A percentile compares a stretch with the other conserved stretches of the same genome.
Evolutionary conservation across 2,113 vertebrate genomes (phyloP).

Genomic region (Heterocephalus glaber): DNA sequence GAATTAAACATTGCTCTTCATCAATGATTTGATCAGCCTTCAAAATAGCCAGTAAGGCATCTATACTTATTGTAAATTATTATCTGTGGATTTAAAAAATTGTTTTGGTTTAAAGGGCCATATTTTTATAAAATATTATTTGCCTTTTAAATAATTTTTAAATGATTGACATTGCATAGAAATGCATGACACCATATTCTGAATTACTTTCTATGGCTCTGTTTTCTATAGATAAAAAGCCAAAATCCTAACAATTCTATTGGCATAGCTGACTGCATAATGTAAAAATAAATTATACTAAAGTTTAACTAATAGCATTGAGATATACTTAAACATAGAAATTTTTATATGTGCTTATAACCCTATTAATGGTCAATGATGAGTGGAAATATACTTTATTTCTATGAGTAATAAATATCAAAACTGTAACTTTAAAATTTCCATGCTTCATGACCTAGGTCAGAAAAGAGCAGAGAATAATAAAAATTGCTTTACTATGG

Average conservation of each 20-base stretch:
- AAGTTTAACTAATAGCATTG: neutral
- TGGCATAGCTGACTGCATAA: neutral
- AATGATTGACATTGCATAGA: conserved; percentile 25
- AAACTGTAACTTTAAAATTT: neutral
- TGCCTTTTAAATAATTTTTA: neutral
- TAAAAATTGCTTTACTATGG: neutral
- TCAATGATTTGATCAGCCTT: neutral
- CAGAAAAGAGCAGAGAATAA: neutral
- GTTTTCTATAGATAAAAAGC: neutral
- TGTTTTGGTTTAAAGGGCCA: neutral
- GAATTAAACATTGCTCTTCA: neutral
- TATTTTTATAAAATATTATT: neutral
- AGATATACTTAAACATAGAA: neutral
- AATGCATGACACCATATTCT: neutral
- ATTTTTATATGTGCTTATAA: neutral
- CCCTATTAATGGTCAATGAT: neutral
- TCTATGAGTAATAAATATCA: neutral
- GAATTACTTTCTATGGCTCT: neutral
- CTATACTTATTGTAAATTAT: neutral
- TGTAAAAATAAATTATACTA: neutral
- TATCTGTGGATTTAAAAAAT: neutral
- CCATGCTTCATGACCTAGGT: neutral
- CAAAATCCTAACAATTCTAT: neutral
- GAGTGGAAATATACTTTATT: neutral
- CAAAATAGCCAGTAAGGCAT: neutral